Conservation (phyloP, 2,797 vertebrate genomes). For the Artibeus lituratus region DNA sequence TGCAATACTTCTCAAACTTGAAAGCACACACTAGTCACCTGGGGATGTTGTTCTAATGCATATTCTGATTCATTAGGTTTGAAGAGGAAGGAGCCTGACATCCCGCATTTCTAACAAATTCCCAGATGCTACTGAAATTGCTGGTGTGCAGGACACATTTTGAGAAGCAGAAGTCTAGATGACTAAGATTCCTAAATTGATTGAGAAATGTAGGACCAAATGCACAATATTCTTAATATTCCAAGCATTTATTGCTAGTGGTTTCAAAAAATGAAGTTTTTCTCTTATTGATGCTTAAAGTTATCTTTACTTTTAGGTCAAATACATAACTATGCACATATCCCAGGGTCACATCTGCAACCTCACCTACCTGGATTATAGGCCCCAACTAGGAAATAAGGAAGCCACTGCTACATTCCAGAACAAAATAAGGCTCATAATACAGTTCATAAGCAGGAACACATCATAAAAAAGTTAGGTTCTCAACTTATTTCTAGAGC, state of each 20-base stretch:
- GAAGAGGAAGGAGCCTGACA: background rate
- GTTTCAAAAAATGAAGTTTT: slow-evolving; percentile 22
- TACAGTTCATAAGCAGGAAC: background rate
- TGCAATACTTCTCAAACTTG: background rate
- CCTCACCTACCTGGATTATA: background rate
- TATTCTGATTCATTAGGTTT: background rate
- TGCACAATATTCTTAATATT: background rate
- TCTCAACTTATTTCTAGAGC: slow-evolving; percentile 34
- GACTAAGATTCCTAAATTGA: background rate
- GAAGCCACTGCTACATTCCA: background rate
- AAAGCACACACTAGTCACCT: background rate
- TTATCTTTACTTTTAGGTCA: background rate
- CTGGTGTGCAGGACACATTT: background rate
- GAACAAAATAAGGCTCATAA: background rate
- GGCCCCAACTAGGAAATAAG: background rate
- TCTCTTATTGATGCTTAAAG: background rate
- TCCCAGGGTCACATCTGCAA: background rate
- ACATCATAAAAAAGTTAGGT: background rate
- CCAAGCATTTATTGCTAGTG: background rate
- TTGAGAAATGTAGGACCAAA: background rate
- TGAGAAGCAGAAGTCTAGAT: background rate
- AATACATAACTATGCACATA: background rate
- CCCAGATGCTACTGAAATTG: background rate
- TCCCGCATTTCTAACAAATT: background rate
- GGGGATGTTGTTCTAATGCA: background rate